Base-by-base conservation (phyloP, 2,888 invertebrate species). In the Scrobipalpa costella region DNA sequence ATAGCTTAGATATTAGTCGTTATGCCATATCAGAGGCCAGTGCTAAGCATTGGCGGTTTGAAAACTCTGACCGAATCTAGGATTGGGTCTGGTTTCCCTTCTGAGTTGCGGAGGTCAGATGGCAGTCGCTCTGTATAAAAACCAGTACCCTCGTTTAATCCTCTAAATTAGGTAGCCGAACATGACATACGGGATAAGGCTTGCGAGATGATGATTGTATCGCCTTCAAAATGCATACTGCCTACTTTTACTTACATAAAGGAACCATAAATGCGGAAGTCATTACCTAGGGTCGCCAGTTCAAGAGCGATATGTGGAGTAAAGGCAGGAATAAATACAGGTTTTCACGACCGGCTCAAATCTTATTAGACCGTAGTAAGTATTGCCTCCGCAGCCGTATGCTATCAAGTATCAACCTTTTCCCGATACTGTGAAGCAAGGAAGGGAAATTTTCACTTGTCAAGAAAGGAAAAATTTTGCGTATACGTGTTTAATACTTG, bases 271-370 rank as follows among this genome's bases (percentile, higher is more conserved):
- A 0, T 21, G 50, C 50, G 50, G 50, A 52, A 52, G 50, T 21
- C 19, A 52, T 52, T 52, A 52, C 50, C 21, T 21, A 21, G 50
- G 50, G 50, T 52, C 50, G 34, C 55, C n/a, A 15, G 55, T 55
- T 55, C 55, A 55, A 55, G 27, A 11, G 34, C 55, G 55, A 55
- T 55, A 55, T 55, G 55, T 55, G 34, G 55, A 55, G 55, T 34
- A 55, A 55, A 34, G n/a, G n/a, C 34, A 34, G 55, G 55, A 55
- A 33, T 34, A 55, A 55, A 34, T 34, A 17, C 34, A 34, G 55
- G 55, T 55, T 55, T 55, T 55, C 34, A n/a, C 55, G 34, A 55
- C 55, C 50, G 50, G 21, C 27, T 13, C 50, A 21, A 52, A 52
- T 52, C 50, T 21, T 52, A 21, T 27, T 9, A 21, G 11, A 49